These are phyloP conservation scores for Geopemphigus sp. DNA, from an alignment of 1,140 invertebrate species.

Conservation along the genomic window DNA sequence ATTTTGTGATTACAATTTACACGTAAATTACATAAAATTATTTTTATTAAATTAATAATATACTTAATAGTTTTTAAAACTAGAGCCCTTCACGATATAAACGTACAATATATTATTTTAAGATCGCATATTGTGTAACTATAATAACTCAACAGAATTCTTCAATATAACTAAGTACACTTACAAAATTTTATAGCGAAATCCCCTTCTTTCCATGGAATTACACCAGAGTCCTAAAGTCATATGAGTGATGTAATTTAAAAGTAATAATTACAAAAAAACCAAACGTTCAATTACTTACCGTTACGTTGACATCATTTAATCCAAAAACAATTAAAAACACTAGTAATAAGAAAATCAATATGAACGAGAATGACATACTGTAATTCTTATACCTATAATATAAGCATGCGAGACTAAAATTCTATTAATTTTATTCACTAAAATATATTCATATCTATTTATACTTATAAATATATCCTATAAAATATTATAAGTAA, in stretches of 20 bases:
- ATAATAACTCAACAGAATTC: neutral
- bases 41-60: too few relatives aligned
- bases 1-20: too few relatives aligned
- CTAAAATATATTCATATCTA: neutral
- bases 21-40: too few relatives aligned
- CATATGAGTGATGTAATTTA: neutral
- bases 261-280: neutral
- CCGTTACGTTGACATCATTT: conserved; percentile 5
- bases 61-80: neutral
- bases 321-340: neutral
- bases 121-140: neutral
- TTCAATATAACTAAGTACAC: neutral
- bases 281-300: neutral
- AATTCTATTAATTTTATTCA: neutral
- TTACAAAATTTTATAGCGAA: conserved; percentile 24
- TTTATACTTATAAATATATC: neutral
- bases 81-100: neutral
- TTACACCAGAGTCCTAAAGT: conserved; percentile 10
- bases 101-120: neutral
- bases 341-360: neutral
- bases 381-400: neutral
- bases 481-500: neutral
- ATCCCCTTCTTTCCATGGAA: conserved; percentile 16
- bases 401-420: neutral
- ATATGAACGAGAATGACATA: neutral